Evolutionary conservation across 2,797 vertebrate genomes (phyloP).

Genomic region (Caiman crocodilus): DNA sequence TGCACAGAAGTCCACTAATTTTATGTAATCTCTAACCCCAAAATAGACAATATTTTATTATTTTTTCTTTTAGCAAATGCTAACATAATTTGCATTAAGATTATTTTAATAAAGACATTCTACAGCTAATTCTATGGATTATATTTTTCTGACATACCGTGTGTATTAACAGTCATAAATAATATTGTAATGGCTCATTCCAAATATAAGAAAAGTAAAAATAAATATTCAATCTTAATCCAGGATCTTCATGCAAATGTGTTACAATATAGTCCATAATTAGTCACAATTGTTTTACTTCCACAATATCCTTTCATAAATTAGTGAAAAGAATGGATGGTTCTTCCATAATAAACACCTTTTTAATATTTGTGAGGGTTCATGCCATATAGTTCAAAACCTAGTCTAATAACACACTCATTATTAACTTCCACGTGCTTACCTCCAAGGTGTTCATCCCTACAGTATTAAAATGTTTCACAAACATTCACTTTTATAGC

Average conservation of each 20-base stretch:
- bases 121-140: neutral
- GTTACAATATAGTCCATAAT: neutral
- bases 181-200: too few species aligned
- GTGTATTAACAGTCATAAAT: too few species aligned
- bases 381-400: neutral
- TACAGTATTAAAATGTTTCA: neutral
- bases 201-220: too few species aligned
- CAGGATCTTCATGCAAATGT: neutral
- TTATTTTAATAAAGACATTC: neutral
- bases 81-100: neutral
- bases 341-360: neutral
- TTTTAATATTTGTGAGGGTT: neutral
- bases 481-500: neutral
- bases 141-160: too few species aligned
- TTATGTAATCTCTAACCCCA: neutral
- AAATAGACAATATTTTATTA: neutral
- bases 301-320: too few species aligned
- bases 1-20: neutral
- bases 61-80: neutral
- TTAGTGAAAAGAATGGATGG: fast-evolving
- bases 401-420: neutral
- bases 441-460: neutral
- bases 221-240: too few species aligned
- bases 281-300: too few species aligned
- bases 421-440: neutral